phyloP scores from a whole-genome alignment of 1,140 invertebrate species.

The Caerostris extrusa region DNA sequence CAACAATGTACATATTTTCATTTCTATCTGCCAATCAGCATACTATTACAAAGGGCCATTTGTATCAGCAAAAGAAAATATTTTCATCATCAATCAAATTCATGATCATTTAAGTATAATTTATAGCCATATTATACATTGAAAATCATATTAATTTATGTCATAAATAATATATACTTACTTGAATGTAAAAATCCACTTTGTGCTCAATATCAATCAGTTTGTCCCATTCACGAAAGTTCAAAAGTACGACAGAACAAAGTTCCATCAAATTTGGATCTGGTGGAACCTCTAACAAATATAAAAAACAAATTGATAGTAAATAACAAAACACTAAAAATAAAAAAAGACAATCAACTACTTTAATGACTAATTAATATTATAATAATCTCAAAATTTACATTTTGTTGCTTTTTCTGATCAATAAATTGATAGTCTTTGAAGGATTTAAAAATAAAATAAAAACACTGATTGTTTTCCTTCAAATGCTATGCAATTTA shows the following conservation, averaged over 20 bases:
- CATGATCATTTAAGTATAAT: no score
- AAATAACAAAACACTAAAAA: no score
- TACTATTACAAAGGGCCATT: no score
- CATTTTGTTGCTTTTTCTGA: not conserved
- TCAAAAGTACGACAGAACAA: constrained; percentile 89
- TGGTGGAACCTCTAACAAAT: constrained; percentile 81
- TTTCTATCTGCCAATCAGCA: no score
- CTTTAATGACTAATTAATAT: not conserved
- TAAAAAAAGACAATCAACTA: not conserved
- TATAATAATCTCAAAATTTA: not conserved
- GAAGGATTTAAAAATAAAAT: not conserved
- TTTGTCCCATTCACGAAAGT: constrained; percentile 90
- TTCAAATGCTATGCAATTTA: not conserved
- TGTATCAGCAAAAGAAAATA: no score
- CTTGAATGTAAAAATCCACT: constrained; percentile 67
- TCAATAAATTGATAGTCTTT: not conserved
- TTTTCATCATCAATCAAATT: not conserved
- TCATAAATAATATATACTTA: not conserved
- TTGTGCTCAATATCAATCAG: constrained; percentile 82
- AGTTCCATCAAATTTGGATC: constrained; percentile 88
- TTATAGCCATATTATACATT: not conserved
- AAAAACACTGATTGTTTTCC: not conserved
- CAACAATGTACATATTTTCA: no score
- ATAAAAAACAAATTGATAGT: no score
- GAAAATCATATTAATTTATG: not conserved